Conservation (phyloP, 2,888 invertebrate genomes). For the Megalurothrips usitatus region DNA sequence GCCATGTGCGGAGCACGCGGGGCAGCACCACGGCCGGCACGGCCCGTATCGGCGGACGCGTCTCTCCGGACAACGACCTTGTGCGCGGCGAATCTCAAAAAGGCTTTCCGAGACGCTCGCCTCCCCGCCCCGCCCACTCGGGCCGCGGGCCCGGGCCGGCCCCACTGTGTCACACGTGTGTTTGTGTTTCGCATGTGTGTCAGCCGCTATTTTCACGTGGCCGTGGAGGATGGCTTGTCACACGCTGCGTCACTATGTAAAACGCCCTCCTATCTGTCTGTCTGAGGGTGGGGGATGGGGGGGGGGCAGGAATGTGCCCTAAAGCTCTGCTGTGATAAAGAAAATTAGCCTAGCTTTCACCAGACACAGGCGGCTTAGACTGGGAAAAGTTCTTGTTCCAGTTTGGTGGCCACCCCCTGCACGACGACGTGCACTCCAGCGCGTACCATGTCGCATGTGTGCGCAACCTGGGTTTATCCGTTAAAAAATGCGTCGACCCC, state of each 20-base stretch:
- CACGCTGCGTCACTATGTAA: too few species aligned
- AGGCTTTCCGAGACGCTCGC: neutral
- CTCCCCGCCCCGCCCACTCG: neutral
- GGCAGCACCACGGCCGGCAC: too few species aligned
- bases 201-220: neutral
- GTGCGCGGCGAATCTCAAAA: neutral
- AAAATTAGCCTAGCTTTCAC: too few species aligned
- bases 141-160: neutral
- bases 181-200: conserved; percentile 16
- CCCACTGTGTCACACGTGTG: conserved; percentile 15
- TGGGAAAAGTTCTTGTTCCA: too few species aligned
- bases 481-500: conserved; percentile 19
- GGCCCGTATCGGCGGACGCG: neutral
- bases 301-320: too few species aligned
- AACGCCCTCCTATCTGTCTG: too few species aligned
- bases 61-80: neutral
- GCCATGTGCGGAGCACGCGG: neutral
- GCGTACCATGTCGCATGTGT: conserved; percentile 3
- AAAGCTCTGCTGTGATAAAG: too few species aligned
- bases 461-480: conserved; percentile 20
- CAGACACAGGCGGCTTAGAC: too few species aligned
- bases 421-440: too few species aligned
- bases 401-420: neutral
- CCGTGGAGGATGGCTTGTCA: too few species aligned
- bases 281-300: too few species aligned